phyloP scores from a whole-genome alignment of 2,797 vertebrate species.

The Arrhamphus sclerolepis region DNA sequence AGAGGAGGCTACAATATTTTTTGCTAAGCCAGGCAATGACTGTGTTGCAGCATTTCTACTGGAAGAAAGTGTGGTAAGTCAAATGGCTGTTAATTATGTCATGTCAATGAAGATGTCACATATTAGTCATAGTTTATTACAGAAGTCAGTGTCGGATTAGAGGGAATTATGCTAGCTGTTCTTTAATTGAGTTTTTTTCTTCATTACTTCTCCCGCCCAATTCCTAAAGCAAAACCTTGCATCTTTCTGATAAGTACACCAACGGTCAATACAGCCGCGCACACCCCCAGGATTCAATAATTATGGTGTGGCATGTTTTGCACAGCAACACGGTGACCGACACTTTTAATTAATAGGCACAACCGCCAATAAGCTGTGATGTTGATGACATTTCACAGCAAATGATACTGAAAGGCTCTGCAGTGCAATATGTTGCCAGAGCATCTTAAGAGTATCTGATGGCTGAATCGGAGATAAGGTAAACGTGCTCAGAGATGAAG shows the following conservation, averaged over 20 bases:
- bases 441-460: constrained; percentile 17
- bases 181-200: constrained; percentile 38
- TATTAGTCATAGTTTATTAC: constrained; percentile 46
- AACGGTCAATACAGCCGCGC: constrained; percentile 44
- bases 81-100: constrained; percentile 20
- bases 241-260: constrained; percentile 37
- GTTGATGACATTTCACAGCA: constrained; percentile 31
- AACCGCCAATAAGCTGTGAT: constrained; percentile 22
- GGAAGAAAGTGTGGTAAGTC: constrained; percentile 11
- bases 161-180: constrained; percentile 22
- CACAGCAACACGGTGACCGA: constrained; percentile 38
- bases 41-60: constrained; percentile 8
- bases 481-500: constrained; percentile 23
- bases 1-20: not conserved
- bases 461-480: constrained; percentile 28
- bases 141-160: constrained; percentile 33
- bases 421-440: constrained; percentile 4
- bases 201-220: constrained; percentile 27
- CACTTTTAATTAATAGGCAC: constrained; percentile 27
- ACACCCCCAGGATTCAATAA: constrained; percentile 44
- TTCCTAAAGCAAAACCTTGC: constrained; percentile 11
- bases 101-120: constrained; percentile 27
- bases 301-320: constrained; percentile 28
- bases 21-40: constrained; percentile 5
- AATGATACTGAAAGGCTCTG: constrained; percentile 6